phyloP scores from a whole-genome alignment of 2,888 invertebrate genomes.

The Glaucopsyche alexis region DNA sequence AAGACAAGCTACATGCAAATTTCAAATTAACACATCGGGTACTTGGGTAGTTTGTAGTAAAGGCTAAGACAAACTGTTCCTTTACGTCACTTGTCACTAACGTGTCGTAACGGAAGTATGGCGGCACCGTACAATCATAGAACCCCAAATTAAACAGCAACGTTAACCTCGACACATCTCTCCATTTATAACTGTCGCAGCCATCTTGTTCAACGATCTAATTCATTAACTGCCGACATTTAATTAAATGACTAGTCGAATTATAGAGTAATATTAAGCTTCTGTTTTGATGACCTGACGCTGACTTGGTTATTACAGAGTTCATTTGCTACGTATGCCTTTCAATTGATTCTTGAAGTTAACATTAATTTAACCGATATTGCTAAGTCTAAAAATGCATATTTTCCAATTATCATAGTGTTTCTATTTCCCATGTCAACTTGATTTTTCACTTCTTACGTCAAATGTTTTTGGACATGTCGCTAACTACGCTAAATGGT shows the following conservation, averaged over 20 bases:
- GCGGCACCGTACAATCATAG: constrained; percentile 1
- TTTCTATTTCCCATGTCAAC: background rate
- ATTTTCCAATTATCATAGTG: background rate
- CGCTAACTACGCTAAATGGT: background rate
- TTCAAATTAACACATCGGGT: background rate
- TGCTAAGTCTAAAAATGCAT: background rate
- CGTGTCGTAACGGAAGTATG: constrained; percentile 10
- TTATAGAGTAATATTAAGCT: background rate
- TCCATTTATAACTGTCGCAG: constrained; percentile 22
- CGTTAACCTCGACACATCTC: constrained; percentile 22
- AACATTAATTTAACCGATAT: no score
- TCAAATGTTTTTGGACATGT: background rate
- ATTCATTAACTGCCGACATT: constrained; percentile 22
- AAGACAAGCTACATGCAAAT: background rate
- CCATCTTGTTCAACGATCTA: constrained; percentile 22
- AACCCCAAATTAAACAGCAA: constrained; percentile 20
- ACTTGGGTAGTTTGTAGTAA: background rate
- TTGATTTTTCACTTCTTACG: background rate
- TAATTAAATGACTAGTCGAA: constrained; percentile 22
- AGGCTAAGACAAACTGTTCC: constrained; percentile 1
- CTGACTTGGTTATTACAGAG: background rate
- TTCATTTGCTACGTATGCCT: background rate
- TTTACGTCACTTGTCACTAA: background rate
- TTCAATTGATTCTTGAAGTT: background rate
- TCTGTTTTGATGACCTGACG: constrained; percentile 9